phyloP scores from a whole-genome alignment of 2,113 vertebrate species.

The Mandrillus leucophaeus region DNA sequence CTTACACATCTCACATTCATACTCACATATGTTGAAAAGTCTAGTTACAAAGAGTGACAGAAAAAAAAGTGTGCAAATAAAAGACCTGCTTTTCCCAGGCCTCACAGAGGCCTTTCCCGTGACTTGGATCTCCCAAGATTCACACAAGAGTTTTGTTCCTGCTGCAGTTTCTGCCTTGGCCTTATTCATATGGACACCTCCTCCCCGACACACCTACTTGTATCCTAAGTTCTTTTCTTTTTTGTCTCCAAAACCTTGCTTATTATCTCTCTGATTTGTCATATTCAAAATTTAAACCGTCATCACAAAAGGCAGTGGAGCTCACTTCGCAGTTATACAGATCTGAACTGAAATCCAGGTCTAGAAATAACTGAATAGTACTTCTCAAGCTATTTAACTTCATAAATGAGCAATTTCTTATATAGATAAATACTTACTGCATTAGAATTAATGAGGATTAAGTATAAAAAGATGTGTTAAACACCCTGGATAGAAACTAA shows the following conservation, averaged over 20 bases:
- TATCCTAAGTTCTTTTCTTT: background rate
- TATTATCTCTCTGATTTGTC: background rate
- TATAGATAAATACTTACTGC: background rate
- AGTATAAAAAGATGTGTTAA: background rate
- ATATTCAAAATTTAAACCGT: background rate
- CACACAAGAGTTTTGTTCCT: background rate
- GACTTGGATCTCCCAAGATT: background rate
- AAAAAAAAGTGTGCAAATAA: fast-evolving
- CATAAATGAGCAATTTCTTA: background rate
- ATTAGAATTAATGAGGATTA: background rate
- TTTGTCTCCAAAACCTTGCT: background rate
- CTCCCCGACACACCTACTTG: background rate
- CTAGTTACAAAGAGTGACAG: background rate
- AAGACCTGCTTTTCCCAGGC: background rate
- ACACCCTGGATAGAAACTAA: background rate
- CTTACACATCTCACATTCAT: background rate
- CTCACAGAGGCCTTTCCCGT: background rate
- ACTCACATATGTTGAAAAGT: background rate
- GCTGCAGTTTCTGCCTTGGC: background rate
- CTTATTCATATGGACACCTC: background rate
- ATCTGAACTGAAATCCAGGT: background rate
- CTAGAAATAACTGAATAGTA: background rate
- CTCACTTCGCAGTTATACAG: background rate
- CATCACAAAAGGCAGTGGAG: background rate
- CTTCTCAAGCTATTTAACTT: background rate